These are phyloP conservation scores for Drosophila mauritiana DNA, from an alignment of 1,140 invertebrate genomes.

Conservation along the genomic window DNA sequence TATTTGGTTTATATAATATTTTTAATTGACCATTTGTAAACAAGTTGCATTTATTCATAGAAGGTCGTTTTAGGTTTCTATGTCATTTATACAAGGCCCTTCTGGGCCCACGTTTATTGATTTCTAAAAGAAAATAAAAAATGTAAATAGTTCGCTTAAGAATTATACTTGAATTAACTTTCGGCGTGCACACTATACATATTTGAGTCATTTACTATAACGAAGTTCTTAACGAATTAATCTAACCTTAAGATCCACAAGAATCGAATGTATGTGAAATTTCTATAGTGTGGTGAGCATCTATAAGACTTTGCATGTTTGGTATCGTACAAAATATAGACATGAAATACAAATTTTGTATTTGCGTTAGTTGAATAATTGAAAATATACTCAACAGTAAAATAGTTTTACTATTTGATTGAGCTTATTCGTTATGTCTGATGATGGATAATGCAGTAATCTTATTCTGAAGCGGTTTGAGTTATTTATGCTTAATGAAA, in stretches of 20 bases:
- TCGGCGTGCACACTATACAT: slow-evolving; percentile 10
- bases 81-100: slow-evolving; percentile 28
- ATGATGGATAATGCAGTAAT: too few relatives aligned
- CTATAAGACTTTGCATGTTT: slow-evolving; percentile 8
- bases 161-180: slow-evolving; percentile 27
- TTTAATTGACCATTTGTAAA: slow-evolving; percentile 37
- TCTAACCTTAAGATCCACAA: slow-evolving; percentile 4
- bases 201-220: slow-evolving; percentile 34
- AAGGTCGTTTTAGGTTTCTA: slow-evolving; percentile 30
- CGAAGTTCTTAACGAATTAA: slow-evolving; percentile 38
- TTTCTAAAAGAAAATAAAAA: slow-evolving; percentile 76
- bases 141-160: slow-evolving; percentile 60
- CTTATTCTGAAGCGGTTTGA: too few relatives aligned
- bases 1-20: slow-evolving; percentile 8
- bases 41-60: slow-evolving; percentile 65
- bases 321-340: slow-evolving; percentile 10
- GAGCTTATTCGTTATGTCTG: neutral
- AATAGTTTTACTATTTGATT: slow-evolving; percentile 21
- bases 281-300: neutral
- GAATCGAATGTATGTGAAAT: slow-evolving; percentile 5
- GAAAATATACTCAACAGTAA: neutral
- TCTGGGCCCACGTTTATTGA: slow-evolving; percentile 42
- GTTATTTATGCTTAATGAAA: too few relatives aligned
- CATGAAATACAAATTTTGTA: slow-evolving; percentile 9
- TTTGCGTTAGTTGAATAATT: neutral